These are phyloP conservation scores for Pteruthius melanotis DNA, from an alignment of 2,113 vertebrate genomes.

Conservation along the genomic window DNA sequence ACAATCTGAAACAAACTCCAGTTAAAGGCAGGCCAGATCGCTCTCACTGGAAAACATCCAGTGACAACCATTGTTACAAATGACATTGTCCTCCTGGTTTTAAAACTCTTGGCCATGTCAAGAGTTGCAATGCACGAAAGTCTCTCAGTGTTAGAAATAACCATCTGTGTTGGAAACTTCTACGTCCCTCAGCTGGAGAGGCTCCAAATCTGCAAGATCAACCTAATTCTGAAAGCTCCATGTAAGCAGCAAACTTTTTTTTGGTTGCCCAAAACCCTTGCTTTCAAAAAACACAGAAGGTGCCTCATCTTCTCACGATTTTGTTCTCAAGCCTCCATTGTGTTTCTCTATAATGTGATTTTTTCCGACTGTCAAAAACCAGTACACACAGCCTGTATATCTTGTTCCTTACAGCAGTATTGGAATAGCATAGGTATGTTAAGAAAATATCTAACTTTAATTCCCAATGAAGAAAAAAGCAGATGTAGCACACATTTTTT, in stretches of 20 bases:
- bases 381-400: background rate
- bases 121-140: background rate
- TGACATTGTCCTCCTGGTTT: background rate
- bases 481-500: background rate
- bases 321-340: background rate
- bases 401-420: background rate
- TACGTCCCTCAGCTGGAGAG: background rate
- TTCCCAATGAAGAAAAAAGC: background rate
- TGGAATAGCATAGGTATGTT: background rate
- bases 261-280: background rate
- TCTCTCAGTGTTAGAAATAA: background rate
- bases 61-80: background rate
- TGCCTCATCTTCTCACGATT: background rate
- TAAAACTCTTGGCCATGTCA: background rate
- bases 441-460: background rate
- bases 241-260: background rate
- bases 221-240: background rate
- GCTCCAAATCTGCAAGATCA: background rate
- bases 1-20: background rate
- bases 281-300: background rate
- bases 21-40: background rate
- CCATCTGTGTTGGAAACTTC: background rate
- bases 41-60: background rate
- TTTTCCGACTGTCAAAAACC: background rate
- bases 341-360: background rate